A percentile compares a stretch with the other conserved stretches of the same genome.
Evolutionary conservation across 2,113 vertebrate genomes (phyloP).

Genomic region (Pitta sordida): DNA sequence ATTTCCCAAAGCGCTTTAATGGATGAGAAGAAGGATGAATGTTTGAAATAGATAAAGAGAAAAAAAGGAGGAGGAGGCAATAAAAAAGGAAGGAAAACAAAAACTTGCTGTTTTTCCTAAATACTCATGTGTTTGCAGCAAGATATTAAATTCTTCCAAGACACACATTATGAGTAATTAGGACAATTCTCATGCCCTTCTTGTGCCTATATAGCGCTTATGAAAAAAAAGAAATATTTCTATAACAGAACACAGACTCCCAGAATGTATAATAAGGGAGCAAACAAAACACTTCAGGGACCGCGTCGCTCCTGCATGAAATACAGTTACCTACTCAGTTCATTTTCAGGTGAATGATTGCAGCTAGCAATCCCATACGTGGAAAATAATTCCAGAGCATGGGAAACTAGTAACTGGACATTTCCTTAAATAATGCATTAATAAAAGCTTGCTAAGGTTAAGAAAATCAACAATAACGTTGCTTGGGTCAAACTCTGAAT

Average conservation of each 20-base stretch:
- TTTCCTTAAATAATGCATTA: neutral
- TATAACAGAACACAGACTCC: neutral
- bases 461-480: neutral
- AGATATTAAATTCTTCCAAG: neutral
- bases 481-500: neutral
- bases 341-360: neutral
- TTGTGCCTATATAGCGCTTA: neutral
- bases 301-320: neutral
- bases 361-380: neutral
- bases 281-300: neutral
- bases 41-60: neutral
- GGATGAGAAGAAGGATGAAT: neutral
- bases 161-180: neutral
- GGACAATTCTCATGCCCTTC: neutral
- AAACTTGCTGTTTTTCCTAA: neutral
- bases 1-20: neutral
- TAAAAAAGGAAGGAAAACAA: neutral
- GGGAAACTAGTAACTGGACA: neutral
- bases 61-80: rapidly evolving
- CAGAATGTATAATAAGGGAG: neutral
- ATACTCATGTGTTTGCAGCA: neutral
- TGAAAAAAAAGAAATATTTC: neutral
- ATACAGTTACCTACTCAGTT: neutral
- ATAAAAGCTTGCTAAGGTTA: neutral
- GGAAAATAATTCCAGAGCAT: neutral